Evolutionary conservation across 2,888 invertebrate species (phyloP), one percentile per base, ranked within the genome.

Genomic region (Archips crataeganus): DNA sequence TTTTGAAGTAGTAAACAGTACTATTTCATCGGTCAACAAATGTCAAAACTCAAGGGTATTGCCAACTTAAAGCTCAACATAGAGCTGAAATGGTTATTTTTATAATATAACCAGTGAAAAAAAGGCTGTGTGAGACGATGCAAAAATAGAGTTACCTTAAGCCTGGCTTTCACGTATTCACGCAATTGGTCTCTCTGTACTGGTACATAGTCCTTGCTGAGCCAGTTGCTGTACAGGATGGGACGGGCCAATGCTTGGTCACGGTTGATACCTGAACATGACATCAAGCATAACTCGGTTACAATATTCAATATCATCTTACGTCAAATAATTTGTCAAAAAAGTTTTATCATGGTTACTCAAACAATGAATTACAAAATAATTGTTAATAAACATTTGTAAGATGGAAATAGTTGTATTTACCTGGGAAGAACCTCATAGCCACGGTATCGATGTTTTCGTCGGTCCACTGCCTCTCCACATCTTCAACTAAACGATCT

Each of bases 181-280:
- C 99, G 96, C 39, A 99, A 95, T 85, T 98, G 98, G 85, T 99
- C 98, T 80, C 99, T 96, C 79, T 98, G 97, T 3, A 99, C 99
- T 0, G 99, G 99, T 75, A 98, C 96, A 85, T 99, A 99, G 90
- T 99, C 99, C 91, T 99, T 99, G 73, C 98, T 98, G 54, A 99
- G 94, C 99, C 99, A 99, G 93, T 99, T 99, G 87, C 99, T 99
- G 95, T 99, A 99, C 39, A 99, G 95, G 79, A 99, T 99, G 0
- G 99, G 99, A 70, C 99, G 95, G 62, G 95, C 95, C n/a, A 99
- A 95, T 0, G 99, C 98, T 80, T 96, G 97, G 70, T 98, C 97
- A 75, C 95, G 95, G 85, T 98, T 97, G 69, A 98, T 96, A 77
- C 97, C 97, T 83, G 97, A n/a, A 81, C 79, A 66, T 51, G 74